Evolutionary conservation across 1,140 invertebrate species (phyloP).

Genomic region (Pachypsylla venusta): DNA sequence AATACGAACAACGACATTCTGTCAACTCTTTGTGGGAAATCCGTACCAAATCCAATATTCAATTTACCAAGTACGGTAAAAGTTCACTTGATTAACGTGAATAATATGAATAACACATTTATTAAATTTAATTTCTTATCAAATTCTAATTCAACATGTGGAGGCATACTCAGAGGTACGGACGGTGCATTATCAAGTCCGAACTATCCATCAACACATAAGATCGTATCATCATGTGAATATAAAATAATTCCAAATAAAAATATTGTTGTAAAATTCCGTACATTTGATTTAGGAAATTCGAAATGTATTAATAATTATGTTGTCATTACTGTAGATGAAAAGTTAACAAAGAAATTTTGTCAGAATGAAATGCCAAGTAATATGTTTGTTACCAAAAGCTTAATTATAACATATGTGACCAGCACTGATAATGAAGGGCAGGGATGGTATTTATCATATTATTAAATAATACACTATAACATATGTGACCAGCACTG

Average conservation of each 20-base stretch:
- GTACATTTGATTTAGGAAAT: not conserved
- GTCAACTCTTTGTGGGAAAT: not conserved
- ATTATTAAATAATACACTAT: not conserved
- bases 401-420: not conserved
- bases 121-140: not conserved
- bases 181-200: not conserved
- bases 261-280: not conserved
- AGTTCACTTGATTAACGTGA: not conserved
- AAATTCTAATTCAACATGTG: not conserved
- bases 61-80: not conserved
- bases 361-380: not conserved
- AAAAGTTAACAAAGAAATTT: not conserved
- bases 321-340: not conserved
- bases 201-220: not conserved
- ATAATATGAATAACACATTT: not conserved
- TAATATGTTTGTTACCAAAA: not conserved
- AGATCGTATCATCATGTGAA: not conserved
- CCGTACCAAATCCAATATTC: not conserved
- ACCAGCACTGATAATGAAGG: not conserved
- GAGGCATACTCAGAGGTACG: not conserved
- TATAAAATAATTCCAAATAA: not conserved
- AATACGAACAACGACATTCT: not conserved
- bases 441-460: not conserved
- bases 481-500: not conserved
- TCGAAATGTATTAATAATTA: not conserved